A percentile compares a stretch with the other conserved stretches of the same genome.
Conservation (phyloP, 2,797 vertebrate species). For the Schizopygopsis malacanthus region DNA sequence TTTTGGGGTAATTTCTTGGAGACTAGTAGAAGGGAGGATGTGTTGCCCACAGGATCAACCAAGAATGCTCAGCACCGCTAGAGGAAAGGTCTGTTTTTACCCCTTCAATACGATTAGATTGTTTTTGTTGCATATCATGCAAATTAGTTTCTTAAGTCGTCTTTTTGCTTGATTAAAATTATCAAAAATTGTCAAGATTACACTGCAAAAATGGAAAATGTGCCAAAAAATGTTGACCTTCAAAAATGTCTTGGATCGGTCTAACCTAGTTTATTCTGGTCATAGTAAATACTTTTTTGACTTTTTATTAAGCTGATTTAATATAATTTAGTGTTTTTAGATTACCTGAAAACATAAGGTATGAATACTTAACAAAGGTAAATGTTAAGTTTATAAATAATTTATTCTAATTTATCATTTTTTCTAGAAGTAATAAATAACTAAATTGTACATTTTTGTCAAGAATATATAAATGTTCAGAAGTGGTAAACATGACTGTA, state of each 20-base stretch:
- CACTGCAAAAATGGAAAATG: background rate
- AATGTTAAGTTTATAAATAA: background rate
- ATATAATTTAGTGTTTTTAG: too few species aligned
- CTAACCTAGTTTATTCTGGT: too few species aligned
- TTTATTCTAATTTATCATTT: too few species aligned
- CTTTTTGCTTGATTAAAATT: background rate
- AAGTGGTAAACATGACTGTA: background rate
- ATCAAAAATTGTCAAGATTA: background rate
- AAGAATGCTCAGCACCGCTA: background rate
- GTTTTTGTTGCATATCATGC: background rate
- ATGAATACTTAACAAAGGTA: background rate
- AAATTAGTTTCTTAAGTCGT: background rate
- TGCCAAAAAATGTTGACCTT: background rate
- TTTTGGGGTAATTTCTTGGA: background rate
- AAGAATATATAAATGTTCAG: background rate
- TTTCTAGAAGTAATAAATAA: background rate
- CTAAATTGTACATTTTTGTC: background rate
- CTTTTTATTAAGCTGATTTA: too few species aligned
- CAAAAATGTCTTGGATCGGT: background rate
- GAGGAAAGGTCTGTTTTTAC: conserved; percentile 31
- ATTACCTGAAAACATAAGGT: background rate
- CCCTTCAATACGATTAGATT: background rate
- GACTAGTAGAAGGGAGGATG: background rate
- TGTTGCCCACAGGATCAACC: background rate
- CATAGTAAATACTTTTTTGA: too few species aligned